Percentiles rank a stretch among this genome's conserved stretches.
These are phyloP conservation scores for Cotesia vestalis DNA, from an alignment of 1,140 invertebrate genomes.

Conservation along the genomic window DNA sequence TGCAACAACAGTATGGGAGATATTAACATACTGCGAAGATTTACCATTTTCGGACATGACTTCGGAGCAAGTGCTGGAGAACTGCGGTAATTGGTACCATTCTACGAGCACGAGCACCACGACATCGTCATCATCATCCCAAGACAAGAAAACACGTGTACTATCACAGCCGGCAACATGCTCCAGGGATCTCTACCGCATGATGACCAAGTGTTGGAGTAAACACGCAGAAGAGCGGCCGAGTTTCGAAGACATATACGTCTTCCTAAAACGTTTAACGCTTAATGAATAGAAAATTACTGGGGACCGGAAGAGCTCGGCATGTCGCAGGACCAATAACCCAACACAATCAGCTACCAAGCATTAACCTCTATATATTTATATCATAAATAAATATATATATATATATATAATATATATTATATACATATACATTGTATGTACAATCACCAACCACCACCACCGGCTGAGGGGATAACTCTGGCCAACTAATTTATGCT, in stretches of 20 bases:
- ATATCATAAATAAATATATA: conserved; percentile 8
- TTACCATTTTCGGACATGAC: conserved; percentile 78
- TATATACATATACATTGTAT: no score
- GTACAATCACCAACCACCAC: not conserved
- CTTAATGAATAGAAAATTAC: conserved; percentile 59
- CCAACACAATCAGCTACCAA: conserved; percentile 64
- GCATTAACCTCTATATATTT: conserved; percentile 47
- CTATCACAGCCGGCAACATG: conserved; percentile 68
- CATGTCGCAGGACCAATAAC: conserved; percentile 55
- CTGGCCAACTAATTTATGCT: conserved; percentile 63
- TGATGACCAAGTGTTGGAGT: conserved; percentile 83
- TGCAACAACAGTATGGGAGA: conserved; percentile 81
- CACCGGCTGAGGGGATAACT: conserved; percentile 48
- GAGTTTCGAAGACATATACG: conserved; percentile 77
- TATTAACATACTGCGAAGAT: conserved; percentile 77
- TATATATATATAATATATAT: no score
- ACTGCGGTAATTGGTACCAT: conserved; percentile 76
- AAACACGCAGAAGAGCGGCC: conserved; percentile 73
- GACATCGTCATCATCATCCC: conserved; percentile 48
- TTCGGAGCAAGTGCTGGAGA: conserved; percentile 80
- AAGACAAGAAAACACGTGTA: conserved; percentile 52
- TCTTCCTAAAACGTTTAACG: conserved; percentile 77
- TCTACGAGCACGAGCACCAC: conserved; percentile 33
- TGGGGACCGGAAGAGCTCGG: conserved; percentile 28
- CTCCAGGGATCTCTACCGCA: conserved; percentile 73